These are phyloP conservation scores for Sinocyclocheilus grahami DNA, from an alignment of 2,113 vertebrate species.

Conservation along the genomic window DNA sequence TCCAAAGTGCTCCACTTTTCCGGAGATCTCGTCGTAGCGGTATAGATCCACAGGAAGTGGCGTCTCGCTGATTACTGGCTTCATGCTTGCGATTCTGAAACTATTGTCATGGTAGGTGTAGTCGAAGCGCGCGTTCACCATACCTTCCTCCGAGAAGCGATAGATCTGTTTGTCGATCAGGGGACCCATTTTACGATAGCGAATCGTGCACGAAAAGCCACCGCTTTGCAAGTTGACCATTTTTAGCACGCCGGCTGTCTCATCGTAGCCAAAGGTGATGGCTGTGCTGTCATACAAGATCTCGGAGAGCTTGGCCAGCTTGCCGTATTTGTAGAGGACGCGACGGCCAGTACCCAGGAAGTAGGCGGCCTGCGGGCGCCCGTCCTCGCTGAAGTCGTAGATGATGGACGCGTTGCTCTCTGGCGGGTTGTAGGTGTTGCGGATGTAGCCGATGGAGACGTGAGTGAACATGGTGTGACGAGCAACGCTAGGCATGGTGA, in stretches of 20 bases:
- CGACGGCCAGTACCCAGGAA: slow-evolving; percentile 93
- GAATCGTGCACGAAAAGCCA: slow-evolving; percentile 95
- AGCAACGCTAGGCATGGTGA: slow-evolving; percentile 98
- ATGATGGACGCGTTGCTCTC: slow-evolving; percentile 97
- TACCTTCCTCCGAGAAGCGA: slow-evolving; percentile 96
- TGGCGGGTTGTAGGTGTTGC: slow-evolving; percentile 94
- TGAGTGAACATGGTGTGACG: slow-evolving; percentile 98
- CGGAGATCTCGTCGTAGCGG: slow-evolving; percentile 97
- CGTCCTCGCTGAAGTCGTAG: slow-evolving; percentile 94
- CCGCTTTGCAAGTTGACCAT: slow-evolving; percentile 98
- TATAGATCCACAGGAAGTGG: slow-evolving; percentile 97
- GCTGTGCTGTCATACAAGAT: slow-evolving; percentile 96
- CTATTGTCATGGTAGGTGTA: slow-evolving; percentile 98
- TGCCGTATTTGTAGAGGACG: slow-evolving; percentile 97
- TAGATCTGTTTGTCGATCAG: slow-evolving; percentile 98
- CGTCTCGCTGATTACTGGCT: slow-evolving; percentile 96
- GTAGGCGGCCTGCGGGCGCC: slow-evolving; percentile 86
- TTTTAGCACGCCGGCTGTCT: slow-evolving; percentile 94
- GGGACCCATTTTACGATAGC: slow-evolving; percentile 95
- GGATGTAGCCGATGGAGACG: slow-evolving; percentile 93
- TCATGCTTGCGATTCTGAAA: slow-evolving; percentile 97
- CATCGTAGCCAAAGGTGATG: slow-evolving; percentile 94
- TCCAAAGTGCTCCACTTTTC: slow-evolving; percentile 98
- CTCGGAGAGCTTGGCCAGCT: slow-evolving; percentile 92
- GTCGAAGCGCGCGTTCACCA: slow-evolving; percentile 98